A percentile compares a stretch with the other conserved stretches of the same genome.
These are phyloP conservation scores for Micropoecilia bifurca DNA, from an alignment of 2,797 vertebrate genomes.

Conservation along the genomic window DNA sequence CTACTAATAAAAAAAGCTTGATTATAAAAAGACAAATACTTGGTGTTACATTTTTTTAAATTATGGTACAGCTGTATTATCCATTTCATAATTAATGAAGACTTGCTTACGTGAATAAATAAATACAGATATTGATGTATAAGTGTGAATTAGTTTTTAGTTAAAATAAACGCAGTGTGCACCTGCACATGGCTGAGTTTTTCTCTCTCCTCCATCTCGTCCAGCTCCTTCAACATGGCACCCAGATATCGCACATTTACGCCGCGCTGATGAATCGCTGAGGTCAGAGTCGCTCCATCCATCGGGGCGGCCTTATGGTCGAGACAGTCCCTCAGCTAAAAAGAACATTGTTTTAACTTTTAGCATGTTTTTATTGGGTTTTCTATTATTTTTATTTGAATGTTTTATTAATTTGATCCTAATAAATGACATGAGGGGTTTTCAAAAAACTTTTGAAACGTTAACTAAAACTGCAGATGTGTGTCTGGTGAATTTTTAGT, in stretches of 20 bases:
- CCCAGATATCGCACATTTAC: conserved; percentile 94
- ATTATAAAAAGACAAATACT: too few species aligned
- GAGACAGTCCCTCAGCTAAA: conserved; percentile 89
- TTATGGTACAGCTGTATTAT: neutral
- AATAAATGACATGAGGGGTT: neutral
- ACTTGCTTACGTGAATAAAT: neutral
- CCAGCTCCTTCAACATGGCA: conserved; percentile 84
- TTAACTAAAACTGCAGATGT: too few species aligned
- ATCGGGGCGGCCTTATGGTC: conserved; percentile 88
- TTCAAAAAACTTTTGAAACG: too few species aligned
- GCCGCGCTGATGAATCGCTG: conserved; percentile 90
- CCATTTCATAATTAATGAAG: neutral
- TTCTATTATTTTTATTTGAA: neutral
- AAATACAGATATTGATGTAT: neutral
- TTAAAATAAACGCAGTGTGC: neutral
- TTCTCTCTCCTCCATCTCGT: conserved; percentile 76
- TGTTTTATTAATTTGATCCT: neutral
- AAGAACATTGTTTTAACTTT: conserved; percentile 8
- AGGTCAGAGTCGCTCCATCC: conserved; percentile 89
- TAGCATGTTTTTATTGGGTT: neutral
- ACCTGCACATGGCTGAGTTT: conserved; percentile 90
- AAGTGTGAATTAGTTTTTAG: neutral
- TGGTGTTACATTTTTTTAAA: too few species aligned
- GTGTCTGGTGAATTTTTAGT: too few species aligned
- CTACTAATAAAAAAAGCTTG: too few species aligned